A percentile compares a stretch with the other conserved stretches of the same genome.
These are phyloP conservation scores for Takifugu ocellatus DNA, from an alignment of 2,797 vertebrate genomes.

Conservation along the genomic window DNA sequence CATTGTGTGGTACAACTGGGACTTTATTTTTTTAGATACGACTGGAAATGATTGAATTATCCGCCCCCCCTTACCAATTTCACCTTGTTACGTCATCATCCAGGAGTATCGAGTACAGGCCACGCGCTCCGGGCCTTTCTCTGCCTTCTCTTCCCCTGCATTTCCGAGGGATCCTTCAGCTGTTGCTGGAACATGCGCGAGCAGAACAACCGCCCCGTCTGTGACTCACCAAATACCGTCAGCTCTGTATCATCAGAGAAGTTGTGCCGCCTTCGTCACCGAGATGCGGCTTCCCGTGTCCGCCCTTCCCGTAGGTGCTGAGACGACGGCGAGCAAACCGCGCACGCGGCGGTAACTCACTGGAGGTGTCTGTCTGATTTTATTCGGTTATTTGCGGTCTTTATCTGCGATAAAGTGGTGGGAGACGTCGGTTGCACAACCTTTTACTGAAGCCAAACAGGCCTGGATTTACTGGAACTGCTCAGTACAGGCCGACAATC, in stretches of 20 bases:
- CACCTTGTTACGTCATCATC: too few relatives aligned
- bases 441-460: conserved; percentile 50
- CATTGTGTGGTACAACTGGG: background rate
- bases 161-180: conserved; percentile 27
- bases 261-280: conserved; percentile 21
- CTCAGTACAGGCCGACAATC: conserved; percentile 15
- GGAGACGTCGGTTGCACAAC: conserved; percentile 42
- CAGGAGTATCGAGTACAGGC: too few relatives aligned
- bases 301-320: conserved; percentile 8
- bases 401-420: conserved; percentile 4
- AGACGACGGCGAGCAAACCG: conserved; percentile 2
- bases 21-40: conserved; percentile 5
- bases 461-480: conserved; percentile 50
- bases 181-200: conserved; percentile 33
- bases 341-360: background rate
- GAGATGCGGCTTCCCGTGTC: background rate
- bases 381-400: conserved; percentile 45
- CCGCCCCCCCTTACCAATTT: too few relatives aligned
- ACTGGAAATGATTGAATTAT: too few relatives aligned
- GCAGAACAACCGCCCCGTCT: conserved; percentile 28
- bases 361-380: background rate
- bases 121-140: background rate
- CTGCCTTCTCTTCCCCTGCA: conserved; percentile 3
- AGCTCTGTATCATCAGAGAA: conserved; percentile 33
- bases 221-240: conserved; percentile 54